These are phyloP conservation scores for Apodemia hepburni DNA, from an alignment of 2,888 invertebrate genomes.

Conservation along the genomic window DNA sequence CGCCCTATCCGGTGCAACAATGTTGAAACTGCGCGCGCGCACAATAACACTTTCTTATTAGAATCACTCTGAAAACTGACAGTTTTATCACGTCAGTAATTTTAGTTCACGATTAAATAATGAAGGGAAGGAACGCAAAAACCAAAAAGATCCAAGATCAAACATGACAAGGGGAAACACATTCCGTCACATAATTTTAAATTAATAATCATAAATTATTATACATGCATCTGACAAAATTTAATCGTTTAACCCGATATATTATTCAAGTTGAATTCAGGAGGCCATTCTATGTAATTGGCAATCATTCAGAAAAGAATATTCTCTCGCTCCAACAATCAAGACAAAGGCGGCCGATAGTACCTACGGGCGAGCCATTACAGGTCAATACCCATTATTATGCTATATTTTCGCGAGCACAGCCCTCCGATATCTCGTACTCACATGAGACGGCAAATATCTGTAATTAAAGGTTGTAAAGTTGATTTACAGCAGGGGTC, in stretches of 20 bases:
- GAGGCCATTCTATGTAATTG: slow-evolving; percentile 77
- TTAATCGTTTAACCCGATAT: slow-evolving; percentile 50
- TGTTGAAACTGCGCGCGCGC: slow-evolving; percentile 50
- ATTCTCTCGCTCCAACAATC: slow-evolving; percentile 72
- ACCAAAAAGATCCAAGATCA: slow-evolving; percentile 23
- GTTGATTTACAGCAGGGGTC: slow-evolving; percentile 76
- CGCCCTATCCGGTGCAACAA: slow-evolving; percentile 79
- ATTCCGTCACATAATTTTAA: background rate
- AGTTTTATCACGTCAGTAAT: slow-evolving; percentile 36
- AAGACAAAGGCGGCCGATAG: slow-evolving; percentile 78
- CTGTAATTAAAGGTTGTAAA: slow-evolving; percentile 80
- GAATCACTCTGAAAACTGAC: slow-evolving; percentile 42
- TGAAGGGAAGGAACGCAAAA: slow-evolving; percentile 18
- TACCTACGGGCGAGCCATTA: slow-evolving; percentile 76
- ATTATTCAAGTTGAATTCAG: slow-evolving; percentile 65
- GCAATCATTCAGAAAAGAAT: slow-evolving; percentile 75
- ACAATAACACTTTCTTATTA: slow-evolving; percentile 51
- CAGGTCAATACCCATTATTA: slow-evolving; percentile 80
- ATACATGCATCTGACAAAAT: background rate
- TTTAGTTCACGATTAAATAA: slow-evolving; percentile 33
- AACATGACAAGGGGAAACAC: slow-evolving; percentile 1
- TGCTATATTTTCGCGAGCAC: slow-evolving; percentile 78
- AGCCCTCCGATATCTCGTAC: slow-evolving; percentile 73
- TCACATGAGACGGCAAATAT: slow-evolving; percentile 78
- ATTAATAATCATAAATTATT: background rate